A percentile compares a stretch with the other conserved stretches of the same genome.
Evolutionary conservation across 2,113 vertebrate genomes (phyloP).

Genomic region (Sinocyclocheilus anshuiensis): DNA sequence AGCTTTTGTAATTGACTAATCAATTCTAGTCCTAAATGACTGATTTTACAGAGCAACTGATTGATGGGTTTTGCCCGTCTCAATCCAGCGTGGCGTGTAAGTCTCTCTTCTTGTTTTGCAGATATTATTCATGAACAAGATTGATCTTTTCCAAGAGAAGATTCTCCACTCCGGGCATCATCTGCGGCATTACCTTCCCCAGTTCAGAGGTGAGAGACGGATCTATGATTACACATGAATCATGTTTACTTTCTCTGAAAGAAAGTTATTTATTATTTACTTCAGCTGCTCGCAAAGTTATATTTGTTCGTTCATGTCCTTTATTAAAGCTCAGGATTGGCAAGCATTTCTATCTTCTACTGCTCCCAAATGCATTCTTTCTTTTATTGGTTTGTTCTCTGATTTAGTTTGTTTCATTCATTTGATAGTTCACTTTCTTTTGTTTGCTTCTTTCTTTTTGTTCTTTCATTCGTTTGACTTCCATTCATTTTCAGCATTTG

Average conservation of each 20-base stretch:
- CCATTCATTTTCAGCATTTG: background rate
- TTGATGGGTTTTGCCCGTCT: background rate
- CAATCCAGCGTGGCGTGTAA: background rate
- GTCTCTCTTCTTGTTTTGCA: slow-evolving; percentile 57
- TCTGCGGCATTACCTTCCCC: slow-evolving; percentile 72
- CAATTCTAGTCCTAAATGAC: background rate
- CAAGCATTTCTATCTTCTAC: background rate
- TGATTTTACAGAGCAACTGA: background rate
- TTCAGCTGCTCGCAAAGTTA: background rate
- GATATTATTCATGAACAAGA: slow-evolving; percentile 84
- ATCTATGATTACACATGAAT: background rate
- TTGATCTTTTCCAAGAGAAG: slow-evolving; percentile 82
- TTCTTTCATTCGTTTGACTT: no score
- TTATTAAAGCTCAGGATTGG: background rate
- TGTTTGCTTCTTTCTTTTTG: no score
- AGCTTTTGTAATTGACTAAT: background rate
- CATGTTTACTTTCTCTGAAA: background rate
- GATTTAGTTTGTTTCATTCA: background rate
- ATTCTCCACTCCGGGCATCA: slow-evolving; percentile 75
- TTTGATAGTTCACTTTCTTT: no score
- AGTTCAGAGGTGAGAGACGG: slow-evolving; percentile 72
- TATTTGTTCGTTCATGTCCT: background rate
- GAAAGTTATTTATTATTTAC: background rate
- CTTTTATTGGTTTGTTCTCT: background rate
- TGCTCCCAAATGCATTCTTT: background rate